Conservation (phyloP, 2,797 vertebrate genomes). For the Alectoris magna region DNA sequence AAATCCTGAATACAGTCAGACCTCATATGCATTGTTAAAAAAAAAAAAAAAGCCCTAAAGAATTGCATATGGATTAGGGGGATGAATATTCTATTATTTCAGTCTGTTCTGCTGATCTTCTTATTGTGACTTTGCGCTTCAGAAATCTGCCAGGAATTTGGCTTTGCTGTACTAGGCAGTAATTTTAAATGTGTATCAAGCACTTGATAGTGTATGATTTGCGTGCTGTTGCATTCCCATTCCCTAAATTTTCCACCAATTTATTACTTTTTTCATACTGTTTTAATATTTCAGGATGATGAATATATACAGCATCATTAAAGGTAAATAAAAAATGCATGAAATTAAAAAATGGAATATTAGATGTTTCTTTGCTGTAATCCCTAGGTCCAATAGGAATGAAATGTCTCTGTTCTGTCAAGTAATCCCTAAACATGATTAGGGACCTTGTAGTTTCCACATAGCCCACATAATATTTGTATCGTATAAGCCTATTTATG, state of each 20-base stretch:
- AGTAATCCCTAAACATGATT: constrained; percentile 92
- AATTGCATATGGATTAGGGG: constrained; percentile 99
- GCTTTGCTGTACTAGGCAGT: constrained; percentile 83
- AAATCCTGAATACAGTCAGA: constrained; percentile 92
- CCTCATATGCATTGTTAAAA: constrained; percentile 90
- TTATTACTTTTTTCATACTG: constrained; percentile 88
- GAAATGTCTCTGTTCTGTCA: constrained; percentile 83
- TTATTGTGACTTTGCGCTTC: constrained; percentile 90
- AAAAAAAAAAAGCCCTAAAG: constrained; percentile 89
- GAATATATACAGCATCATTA: constrained; percentile 91
- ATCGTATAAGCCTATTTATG: constrained; percentile 87
- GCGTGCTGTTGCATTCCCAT: constrained; percentile 86
- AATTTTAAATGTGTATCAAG: constrained; percentile 87
- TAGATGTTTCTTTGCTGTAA: constrained; percentile 86
- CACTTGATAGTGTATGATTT: constrained; percentile 92
- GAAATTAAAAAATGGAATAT: constrained; percentile 89
- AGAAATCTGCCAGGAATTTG: constrained; percentile 88
- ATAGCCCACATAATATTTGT: constrained; percentile 83
- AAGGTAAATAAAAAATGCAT: constrained; percentile 89
- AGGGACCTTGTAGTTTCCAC: constrained; percentile 84
- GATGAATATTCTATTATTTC: constrained; percentile 99
- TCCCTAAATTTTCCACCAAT: constrained; percentile 88
- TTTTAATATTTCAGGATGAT: constrained; percentile 93
- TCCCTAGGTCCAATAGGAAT: constrained; percentile 84
- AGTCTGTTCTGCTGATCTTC: constrained; percentile 97